These are phyloP conservation scores for Rhodeus uyekii DNA, from an alignment of 2,797 vertebrate species.

Conservation along the genomic window DNA sequence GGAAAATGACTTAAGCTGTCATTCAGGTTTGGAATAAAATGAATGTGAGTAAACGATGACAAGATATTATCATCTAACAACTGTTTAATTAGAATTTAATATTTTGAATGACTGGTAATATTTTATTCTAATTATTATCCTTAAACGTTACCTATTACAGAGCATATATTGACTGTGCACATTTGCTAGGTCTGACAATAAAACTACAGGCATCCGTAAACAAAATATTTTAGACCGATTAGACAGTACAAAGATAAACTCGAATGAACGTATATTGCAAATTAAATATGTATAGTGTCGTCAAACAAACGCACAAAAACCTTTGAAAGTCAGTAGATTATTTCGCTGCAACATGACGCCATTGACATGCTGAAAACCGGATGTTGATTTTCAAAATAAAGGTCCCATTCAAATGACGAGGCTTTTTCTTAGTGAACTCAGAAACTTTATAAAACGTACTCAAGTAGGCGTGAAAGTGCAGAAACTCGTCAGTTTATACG, in stretches of 20 bases:
- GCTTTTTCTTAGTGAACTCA: no score
- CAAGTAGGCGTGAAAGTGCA: not conserved
- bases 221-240: not conserved
- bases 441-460: no score
- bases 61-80: no score
- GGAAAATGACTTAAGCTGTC: not conserved
- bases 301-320: not conserved
- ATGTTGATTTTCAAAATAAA: slow-evolving; percentile 22
- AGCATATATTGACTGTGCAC: no score
- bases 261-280: no score
- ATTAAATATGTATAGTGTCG: not conserved
- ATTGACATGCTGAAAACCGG: not conserved
- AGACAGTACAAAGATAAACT: not conserved
- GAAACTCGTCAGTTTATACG: not conserved
- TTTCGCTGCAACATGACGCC: not conserved
- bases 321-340: not conserved
- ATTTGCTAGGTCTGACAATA: not conserved
- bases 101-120: not conserved
- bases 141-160: not conserved
- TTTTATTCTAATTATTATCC: not conserved
- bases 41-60: no score
- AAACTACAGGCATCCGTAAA: not conserved
- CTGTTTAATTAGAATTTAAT: not conserved
- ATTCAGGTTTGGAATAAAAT: not conserved
- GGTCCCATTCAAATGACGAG: not conserved